Evolutionary conservation across 1,140 invertebrate species (phyloP).

Genomic region (Zaprionus gabonicus): DNA sequence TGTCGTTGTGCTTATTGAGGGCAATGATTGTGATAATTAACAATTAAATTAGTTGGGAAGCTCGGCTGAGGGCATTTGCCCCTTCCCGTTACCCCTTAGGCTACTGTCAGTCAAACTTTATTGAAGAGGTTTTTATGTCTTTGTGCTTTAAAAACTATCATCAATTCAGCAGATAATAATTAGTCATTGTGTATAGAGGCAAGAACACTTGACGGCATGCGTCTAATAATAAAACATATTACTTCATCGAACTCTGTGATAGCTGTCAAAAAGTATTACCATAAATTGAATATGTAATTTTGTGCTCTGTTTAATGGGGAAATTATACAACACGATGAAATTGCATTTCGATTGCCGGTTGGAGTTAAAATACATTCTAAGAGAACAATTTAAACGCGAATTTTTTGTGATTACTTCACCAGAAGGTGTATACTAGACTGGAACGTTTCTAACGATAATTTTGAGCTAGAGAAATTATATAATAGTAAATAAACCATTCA

Average conservation of each 20-base stretch:
- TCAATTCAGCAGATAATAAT: slow-evolving; percentile 9
- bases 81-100: no score
- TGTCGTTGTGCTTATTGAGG: neutral
- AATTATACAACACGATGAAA: slow-evolving; percentile 43
- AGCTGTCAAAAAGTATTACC: slow-evolving; percentile 53
- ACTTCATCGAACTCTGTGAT: slow-evolving; percentile 45
- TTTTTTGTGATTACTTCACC: neutral
- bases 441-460: neutral
- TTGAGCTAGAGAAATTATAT: no score
- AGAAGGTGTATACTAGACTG: neutral
- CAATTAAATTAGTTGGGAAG: neutral
- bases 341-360: slow-evolving; percentile 37
- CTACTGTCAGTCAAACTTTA: neutral
- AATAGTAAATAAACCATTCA: no score
- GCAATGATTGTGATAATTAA: neutral
- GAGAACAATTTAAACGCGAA: neutral
- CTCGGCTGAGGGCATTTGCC: no score
- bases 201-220: slow-evolving; percentile 32
- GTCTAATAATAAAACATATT: slow-evolving; percentile 68
- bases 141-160: slow-evolving; percentile 7
- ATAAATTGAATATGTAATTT: slow-evolving; percentile 48
- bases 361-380: neutral
- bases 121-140: neutral
- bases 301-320: slow-evolving; percentile 38
- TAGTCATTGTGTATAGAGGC: slow-evolving; percentile 9